Percentiles rank a stretch among this genome's conserved stretches.
Evolutionary conservation across 2,113 vertebrate genomes (phyloP).

Genomic region (Fukomys damarensis): DNA sequence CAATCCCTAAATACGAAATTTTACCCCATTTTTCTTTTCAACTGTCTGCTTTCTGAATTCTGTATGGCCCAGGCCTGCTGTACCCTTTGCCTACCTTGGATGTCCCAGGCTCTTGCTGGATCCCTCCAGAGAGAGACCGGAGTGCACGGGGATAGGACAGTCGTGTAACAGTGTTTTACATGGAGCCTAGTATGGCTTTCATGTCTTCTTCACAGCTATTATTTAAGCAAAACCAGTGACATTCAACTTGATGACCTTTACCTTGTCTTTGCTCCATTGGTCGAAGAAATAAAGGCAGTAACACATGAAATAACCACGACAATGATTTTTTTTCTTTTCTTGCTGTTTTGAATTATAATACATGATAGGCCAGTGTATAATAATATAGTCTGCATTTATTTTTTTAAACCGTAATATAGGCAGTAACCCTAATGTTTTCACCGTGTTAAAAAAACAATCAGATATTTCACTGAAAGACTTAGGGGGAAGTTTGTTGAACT

Average conservation of each 20-base stretch:
- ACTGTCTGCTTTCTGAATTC: background rate
- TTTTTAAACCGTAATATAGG: background rate
- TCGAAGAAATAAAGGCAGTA: background rate
- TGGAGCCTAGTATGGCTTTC: background rate
- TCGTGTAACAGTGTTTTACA: background rate
- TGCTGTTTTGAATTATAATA: background rate
- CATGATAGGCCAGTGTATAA: background rate
- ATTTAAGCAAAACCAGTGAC: background rate
- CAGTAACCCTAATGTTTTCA: background rate
- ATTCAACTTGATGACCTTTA: background rate
- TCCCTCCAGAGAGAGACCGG: background rate
- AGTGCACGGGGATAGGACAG: background rate
- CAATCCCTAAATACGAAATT: background rate
- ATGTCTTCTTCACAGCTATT: background rate
- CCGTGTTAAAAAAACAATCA: background rate
- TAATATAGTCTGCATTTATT: background rate
- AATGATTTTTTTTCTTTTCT: background rate
- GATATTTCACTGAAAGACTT: background rate
- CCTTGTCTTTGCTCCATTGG: background rate
- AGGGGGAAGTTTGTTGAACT: background rate
- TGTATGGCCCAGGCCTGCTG: background rate
- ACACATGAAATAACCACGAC: background rate
- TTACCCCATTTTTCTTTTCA: background rate
- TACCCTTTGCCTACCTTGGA: background rate
- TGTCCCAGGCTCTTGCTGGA: background rate